A percentile compares a stretch with the other conserved stretches of the same genome.
These are phyloP conservation scores for Helarctos malayanus DNA, from an alignment of 2,797 vertebrate species.

Conservation along the genomic window DNA sequence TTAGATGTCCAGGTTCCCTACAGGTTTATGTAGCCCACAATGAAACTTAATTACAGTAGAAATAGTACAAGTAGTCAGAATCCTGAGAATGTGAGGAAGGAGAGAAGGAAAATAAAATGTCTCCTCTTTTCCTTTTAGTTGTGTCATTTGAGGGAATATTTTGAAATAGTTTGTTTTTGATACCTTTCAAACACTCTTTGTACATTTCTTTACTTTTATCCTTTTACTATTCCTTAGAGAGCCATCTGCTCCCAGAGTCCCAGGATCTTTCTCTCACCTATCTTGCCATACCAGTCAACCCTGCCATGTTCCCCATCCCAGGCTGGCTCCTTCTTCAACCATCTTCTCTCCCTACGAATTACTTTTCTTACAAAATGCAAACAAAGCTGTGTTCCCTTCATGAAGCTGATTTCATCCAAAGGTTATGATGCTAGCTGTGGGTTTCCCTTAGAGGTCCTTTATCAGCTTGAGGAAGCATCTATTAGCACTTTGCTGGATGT, in stretches of 20 bases:
- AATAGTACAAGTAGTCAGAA: background rate
- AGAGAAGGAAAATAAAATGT: background rate
- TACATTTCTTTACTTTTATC: background rate
- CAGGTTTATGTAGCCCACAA: background rate
- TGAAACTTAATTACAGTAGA: background rate
- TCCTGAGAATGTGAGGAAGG: background rate
- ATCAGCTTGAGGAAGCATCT: background rate
- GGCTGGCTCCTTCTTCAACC: background rate
- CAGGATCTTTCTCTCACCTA: background rate
- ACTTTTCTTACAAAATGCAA: background rate
- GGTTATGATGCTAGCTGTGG: background rate
- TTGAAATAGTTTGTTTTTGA: slow-evolving; percentile 20
- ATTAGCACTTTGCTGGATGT: background rate
- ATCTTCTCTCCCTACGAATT: background rate
- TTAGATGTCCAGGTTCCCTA: background rate
- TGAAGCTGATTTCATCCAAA: background rate
- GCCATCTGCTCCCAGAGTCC: background rate
- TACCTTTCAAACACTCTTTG: background rate
- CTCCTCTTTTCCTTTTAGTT: background rate
- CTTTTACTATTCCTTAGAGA: background rate
- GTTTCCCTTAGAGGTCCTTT: background rate
- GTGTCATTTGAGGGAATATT: background rate
- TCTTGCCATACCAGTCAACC: background rate
- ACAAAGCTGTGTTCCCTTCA: background rate
- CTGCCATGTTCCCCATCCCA: background rate